These are phyloP conservation scores for Ormyrus thymus DNA, from an alignment of 2,888 invertebrate genomes.

Conservation along the genomic window DNA sequence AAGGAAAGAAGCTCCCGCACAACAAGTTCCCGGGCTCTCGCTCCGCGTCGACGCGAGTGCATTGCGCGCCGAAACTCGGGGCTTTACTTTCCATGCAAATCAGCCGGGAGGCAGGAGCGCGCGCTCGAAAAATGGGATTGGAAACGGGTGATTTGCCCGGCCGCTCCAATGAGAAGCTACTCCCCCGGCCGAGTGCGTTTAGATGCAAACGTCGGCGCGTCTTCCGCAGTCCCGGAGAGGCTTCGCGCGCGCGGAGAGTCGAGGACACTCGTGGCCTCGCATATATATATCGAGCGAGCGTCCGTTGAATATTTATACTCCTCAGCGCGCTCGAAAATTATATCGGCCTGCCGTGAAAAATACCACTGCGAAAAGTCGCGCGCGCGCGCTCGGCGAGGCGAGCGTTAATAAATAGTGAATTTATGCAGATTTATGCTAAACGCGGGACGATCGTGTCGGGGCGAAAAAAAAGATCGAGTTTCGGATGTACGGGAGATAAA, in stretches of 20 bases:
- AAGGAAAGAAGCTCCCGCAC: slow-evolving; percentile 6
- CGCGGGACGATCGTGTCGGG: neutral
- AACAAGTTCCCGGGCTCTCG: neutral
- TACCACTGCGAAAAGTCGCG: neutral
- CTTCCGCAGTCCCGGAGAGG: neutral
- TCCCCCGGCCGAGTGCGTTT: neutral
- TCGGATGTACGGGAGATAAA: slow-evolving; percentile 5
- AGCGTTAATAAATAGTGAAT: slow-evolving; percentile 4
- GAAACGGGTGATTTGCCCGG: too few species aligned
- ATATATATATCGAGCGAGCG: neutral
- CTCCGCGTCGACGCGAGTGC: slow-evolving; percentile 1
- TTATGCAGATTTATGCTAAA: slow-evolving; percentile 24
- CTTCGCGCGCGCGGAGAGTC: neutral
- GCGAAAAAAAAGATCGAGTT: slow-evolving; percentile 2
- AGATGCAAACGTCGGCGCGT: slow-evolving; percentile 1
- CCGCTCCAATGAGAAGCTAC: too few species aligned
- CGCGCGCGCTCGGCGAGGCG: neutral
- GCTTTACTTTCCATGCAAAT: slow-evolving; percentile 47
- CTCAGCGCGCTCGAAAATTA: slow-evolving; percentile 18
- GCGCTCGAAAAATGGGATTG: too few species aligned
- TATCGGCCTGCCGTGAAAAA: neutral
- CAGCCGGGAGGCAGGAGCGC: neutral
- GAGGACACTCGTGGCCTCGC: slow-evolving; percentile 3
- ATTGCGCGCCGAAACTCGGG: slow-evolving; percentile 12
- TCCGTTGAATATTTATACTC: slow-evolving; percentile 49